A percentile compares a stretch with the other conserved stretches of the same genome.
These are phyloP conservation scores for Pagrus major DNA, from an alignment of 2,113 vertebrate species.

Conservation along the genomic window DNA sequence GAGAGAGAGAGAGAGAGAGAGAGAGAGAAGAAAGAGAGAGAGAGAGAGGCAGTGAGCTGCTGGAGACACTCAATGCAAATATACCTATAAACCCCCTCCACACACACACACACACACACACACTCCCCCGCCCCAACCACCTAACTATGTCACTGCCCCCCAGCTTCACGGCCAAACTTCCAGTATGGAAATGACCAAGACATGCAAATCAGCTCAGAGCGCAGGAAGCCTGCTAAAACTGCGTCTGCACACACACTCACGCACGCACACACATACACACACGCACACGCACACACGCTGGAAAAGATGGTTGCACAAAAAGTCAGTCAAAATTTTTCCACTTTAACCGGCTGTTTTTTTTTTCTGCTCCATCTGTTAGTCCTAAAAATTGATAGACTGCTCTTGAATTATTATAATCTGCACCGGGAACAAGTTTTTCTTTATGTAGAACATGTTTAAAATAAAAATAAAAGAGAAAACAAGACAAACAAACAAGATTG, in stretches of 20 bases:
- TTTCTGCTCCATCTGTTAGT: neutral
- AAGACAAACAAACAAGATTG: too few species aligned
- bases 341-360: neutral
- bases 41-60: conserved; percentile 77
- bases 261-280: conserved; percentile 21
- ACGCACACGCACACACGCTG: conserved; percentile 19
- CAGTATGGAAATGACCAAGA: conserved; percentile 94
- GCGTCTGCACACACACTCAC: conserved; percentile 18
- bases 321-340: neutral
- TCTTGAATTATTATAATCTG: neutral
- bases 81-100: conserved; percentile 43
- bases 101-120: neutral
- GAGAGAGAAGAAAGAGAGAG: conserved; percentile 55
- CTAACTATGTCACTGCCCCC: conserved; percentile 49
- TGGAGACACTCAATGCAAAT: conserved; percentile 93
- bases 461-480: too few species aligned
- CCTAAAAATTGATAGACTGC: neutral
- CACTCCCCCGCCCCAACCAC: conserved; percentile 40
- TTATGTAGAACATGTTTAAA: too few species aligned
- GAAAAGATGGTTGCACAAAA: conserved; percentile 1
- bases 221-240: conserved; percentile 84
- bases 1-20: conserved; percentile 22
- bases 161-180: conserved; percentile 84
- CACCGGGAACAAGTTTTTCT: neutral
- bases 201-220: conserved; percentile 90